Percentiles rank a stretch among this genome's conserved stretches.
Conservation (phyloP, 2,113 vertebrate species). For the Psephotus haematonotus region DNA sequence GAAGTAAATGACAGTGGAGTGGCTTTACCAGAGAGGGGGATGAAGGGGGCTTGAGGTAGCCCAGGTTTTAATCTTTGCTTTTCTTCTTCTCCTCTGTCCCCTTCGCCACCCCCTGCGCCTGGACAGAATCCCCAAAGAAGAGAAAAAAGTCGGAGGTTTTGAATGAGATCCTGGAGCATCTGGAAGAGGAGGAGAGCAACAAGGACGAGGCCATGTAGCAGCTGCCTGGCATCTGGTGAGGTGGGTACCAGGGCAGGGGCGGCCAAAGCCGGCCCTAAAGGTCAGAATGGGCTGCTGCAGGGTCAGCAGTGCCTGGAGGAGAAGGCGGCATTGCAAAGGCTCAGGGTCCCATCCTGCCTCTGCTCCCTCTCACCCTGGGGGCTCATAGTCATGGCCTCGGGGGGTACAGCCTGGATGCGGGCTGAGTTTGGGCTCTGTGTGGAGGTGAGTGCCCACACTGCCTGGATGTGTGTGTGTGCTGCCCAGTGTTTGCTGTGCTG, state of each 20-base stretch:
- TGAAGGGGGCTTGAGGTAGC: background rate
- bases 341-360: background rate
- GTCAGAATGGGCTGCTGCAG: background rate
- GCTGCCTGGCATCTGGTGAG: background rate
- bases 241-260: background rate
- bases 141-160: constrained; percentile 77
- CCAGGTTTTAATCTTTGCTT: background rate
- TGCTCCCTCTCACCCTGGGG: background rate
- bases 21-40: background rate
- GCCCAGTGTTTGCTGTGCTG: background rate
- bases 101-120: background rate
- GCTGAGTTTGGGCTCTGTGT: fast-evolving
- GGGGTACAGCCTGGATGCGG: background rate
- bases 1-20: background rate
- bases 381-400: background rate
- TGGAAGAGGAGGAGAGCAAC: constrained; percentile 80
- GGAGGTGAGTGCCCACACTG: fast-evolving
- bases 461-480: background rate
- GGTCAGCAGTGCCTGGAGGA: fast-evolving
- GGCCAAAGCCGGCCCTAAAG: background rate
- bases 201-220: constrained; percentile 51
- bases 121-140: constrained; percentile 82
- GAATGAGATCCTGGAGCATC: constrained; percentile 86
- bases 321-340: background rate
- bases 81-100: background rate